phyloP scores from a whole-genome alignment of 2,797 vertebrate species.

The Chrysocyon brachyurus region DNA sequence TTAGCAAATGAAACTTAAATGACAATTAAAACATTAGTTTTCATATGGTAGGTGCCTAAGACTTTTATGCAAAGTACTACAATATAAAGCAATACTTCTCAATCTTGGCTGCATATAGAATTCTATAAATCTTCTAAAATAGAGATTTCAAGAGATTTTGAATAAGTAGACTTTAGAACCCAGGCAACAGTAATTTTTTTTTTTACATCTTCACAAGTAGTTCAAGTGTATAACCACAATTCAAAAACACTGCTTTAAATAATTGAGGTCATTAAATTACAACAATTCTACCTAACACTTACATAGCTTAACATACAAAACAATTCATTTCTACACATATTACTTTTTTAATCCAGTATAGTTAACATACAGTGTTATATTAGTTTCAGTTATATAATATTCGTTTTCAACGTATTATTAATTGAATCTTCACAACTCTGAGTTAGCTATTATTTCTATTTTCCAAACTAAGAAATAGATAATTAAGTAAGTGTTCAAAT shows the following conservation, averaged over 20 bases:
- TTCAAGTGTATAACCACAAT: slow-evolving; percentile 64
- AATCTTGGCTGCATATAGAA: slow-evolving; percentile 35
- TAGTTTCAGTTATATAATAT: background rate
- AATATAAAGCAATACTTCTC: slow-evolving; percentile 3
- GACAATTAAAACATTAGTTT: slow-evolving; percentile 52
- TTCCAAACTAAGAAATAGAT: slow-evolving; percentile 66
- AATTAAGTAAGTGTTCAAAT: slow-evolving; percentile 36
- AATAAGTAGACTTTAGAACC: background rate
- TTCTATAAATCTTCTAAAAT: slow-evolving; percentile 54
- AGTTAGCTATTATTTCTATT: slow-evolving; percentile 55
- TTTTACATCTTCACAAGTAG: slow-evolving; percentile 30
- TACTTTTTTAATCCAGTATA: background rate
- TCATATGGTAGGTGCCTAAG: slow-evolving; percentile 23
- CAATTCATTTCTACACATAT: slow-evolving; percentile 38
- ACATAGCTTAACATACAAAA: slow-evolving; percentile 13
- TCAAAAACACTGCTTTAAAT: slow-evolving; percentile 19
- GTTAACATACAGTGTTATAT: background rate
- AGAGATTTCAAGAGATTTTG: slow-evolving; percentile 4
- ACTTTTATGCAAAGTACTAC: slow-evolving; percentile 44
- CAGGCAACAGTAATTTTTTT: background rate
- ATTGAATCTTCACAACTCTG: slow-evolving; percentile 45
- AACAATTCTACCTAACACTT: slow-evolving; percentile 50
- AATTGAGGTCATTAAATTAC: slow-evolving; percentile 40
- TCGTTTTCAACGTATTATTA: background rate
- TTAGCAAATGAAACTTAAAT: slow-evolving; percentile 51